Percentiles rank a stretch among this genome's conserved stretches.
These are phyloP conservation scores for Formicarius rufipectus DNA, from an alignment of 2,113 vertebrate species.

Conservation along the genomic window DNA sequence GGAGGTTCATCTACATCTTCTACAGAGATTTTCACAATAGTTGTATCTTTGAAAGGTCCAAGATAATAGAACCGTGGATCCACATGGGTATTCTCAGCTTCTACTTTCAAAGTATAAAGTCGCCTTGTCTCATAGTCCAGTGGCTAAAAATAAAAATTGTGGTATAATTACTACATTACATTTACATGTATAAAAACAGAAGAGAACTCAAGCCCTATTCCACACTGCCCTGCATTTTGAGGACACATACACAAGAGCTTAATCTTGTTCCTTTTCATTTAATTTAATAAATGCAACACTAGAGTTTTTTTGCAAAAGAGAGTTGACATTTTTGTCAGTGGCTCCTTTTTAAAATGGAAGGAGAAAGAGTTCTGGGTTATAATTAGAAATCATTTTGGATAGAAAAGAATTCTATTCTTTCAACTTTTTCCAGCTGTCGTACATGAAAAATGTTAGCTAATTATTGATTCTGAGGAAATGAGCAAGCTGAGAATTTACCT, in stretches of 20 bases:
- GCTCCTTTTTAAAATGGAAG: conserved; percentile 26
- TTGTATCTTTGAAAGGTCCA: conserved; percentile 82
- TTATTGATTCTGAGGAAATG: conserved; percentile 35
- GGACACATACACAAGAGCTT: not conserved
- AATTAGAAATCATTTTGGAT: conserved; percentile 31
- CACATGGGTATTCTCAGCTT: conserved; percentile 81
- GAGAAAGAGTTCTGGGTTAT: not conserved
- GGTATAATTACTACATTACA: not conserved
- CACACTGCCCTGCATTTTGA: not conserved
- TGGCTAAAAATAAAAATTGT: conserved; percentile 60
- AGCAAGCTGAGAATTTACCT: conserved; percentile 23
- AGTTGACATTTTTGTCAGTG: conserved; percentile 46
- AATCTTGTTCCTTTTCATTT: not conserved
- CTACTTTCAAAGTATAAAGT: conserved; percentile 80
- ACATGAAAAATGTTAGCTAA: conserved; percentile 28
- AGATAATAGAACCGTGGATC: conserved; percentile 83
- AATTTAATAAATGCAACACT: conserved; percentile 17
- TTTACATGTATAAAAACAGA: not conserved
- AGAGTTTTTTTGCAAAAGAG: not conserved
- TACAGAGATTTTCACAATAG: conserved; percentile 81
- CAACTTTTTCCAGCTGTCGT: conserved; percentile 8
- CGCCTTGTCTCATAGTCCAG: conserved; percentile 80
- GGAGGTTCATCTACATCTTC: conserved; percentile 83
- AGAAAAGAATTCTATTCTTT: conserved; percentile 7
- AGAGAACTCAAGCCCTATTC: not conserved